Base-by-base conservation (phyloP, 2,113 vertebrate genomes). In the Actenoides lindsayi region DNA sequence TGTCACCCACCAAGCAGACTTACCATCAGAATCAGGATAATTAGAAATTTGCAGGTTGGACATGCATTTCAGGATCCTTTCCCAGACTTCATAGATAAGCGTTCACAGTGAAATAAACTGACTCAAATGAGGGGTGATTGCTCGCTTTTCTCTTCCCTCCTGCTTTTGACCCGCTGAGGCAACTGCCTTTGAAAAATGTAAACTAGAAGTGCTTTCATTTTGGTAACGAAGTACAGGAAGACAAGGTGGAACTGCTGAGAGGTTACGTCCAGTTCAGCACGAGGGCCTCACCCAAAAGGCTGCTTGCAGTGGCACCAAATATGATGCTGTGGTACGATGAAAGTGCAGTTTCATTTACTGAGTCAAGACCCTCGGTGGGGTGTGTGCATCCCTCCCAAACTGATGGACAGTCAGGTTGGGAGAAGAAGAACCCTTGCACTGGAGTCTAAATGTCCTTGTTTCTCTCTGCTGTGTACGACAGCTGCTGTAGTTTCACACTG, bases 391-490 rank as follows among this genome's bases (percentile, higher is more conserved):
- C 16, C 15, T 79, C 59, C 16, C 48, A 87, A 65, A 84, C 8
- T 37, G 74, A 27, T 0, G 0, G 39, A 16, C 2, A 5, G 11
- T 57, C 24, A 48, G 51, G 16, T 41, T 86, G 23, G 51, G n/a
- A 77, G 35, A 87, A 76, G 60, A 35, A 21, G 7, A 67, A 51
- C 21, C 12, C 20, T 78, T 64, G 16, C 16, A 5, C 3, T 41
- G 33, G 57, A 67, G 9, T 56, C 11, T 65, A 25, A 30, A 77
- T 48, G 10, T 54, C 46, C 51, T 70, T 79, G 24, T 82, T 80
- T 74, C 27, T 88, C 41, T 69, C 44, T 13, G 9, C 20, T 44
- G 11, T 59, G 24, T 70, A 3, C 35, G 39, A n/a, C 39, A 30
- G 18, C 46, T 79, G 24, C 44, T 65, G 21, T 51, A 60, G 37